Base-by-base conservation (phyloP, 2,113 vertebrate genomes). In the Python bivittatus region DNA sequence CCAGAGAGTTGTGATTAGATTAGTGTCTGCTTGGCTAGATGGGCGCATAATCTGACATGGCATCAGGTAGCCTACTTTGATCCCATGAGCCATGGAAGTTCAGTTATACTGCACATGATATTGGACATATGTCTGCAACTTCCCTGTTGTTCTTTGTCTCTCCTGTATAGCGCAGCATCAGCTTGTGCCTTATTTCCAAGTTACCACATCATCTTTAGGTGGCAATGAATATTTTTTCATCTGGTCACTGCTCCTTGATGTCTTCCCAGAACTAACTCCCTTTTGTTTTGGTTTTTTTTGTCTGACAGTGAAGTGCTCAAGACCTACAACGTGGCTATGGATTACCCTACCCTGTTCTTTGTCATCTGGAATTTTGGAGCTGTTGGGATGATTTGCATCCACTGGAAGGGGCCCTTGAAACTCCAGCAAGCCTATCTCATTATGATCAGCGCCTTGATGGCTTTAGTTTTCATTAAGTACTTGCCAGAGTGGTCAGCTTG, bases 341-440 rank as follows among this genome's bases (percentile, higher is more conserved):
- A 99, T 96, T 99, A 99, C 92, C 98, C 98, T 0, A 99, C 99
- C 0, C 96, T 99, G 38, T 96, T 97, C 13, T 97, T 99, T 96
- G 94, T 99, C 33, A 98, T 99, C 96, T 99, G 99, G 99, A 99
- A 99, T 97, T 99, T 99, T 6, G 99, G 99, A 85, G 99, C 98
- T 0, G 99, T 99, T 93, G 99, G 99, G 90, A 99, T 99, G 99
- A 97, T 99, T 93, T 99, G 99, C 93, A 99, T 99, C 95, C 99
- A 99, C 94, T 99, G 99, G 99, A 99, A 99, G 95, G 99, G 99
- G 0, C 99, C 99, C 0, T 97, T 99, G 72, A 97, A 98, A 95
- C 98, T 99, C 92, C 99, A 99, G 96, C 99, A 99, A 97, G 98
- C 98, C 11, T 99, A 99, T 96, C 99, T 99, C 84, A 99, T 99